Evolutionary conservation across 92 coral and sea anemone genomes (phyloP), one percentile per base, ranked within the genome.

Genomic region (Porites divaricata): DNA sequence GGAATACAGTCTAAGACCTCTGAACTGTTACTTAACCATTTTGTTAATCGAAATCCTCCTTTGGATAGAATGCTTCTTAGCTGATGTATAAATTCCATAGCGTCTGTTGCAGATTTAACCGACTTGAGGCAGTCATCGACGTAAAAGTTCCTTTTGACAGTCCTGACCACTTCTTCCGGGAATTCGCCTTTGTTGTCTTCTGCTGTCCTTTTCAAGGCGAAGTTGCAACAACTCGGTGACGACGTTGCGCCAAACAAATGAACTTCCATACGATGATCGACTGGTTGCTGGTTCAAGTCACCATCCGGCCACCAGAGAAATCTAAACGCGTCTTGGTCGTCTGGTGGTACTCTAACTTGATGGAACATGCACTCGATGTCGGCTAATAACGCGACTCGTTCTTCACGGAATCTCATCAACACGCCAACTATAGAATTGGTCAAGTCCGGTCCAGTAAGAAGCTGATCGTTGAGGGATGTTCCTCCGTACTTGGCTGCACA

Each of bases 361-460:
- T 73, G 57, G 64, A 73, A 83, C 87, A 81, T 71, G 58, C 69
- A 74, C 28, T 69, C 56, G 6, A 81, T 25, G 70, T 68, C 86
- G 13, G 77, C 78, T 48, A 69, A 25, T 8, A 81, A 8, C 10
- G 86, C 86, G 0, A 53, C 49, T 35, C 19, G 63, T 16, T 72
- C 77, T 52, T 81, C 26, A 4, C 78, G 70, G 52, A 71, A 81
- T 41, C 78, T 77, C 21, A 78, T 81, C 20, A 81, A n/a, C 23
- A 81, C 86, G 16, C 86, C 78, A 19, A 83, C 52, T 12, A 83
- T 72, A 62, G 53, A 23, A 28, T 83, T 83, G 17, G 87, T 83
- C 16, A 83, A 12, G 26, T 83, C 81, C n/a, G 87, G 81, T 8
- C 87, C 87, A 16, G 15, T 80, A 1, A 83, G 61, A 26, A 83